A percentile compares a stretch with the other conserved stretches of the same genome.
These are phyloP conservation scores for Desoria tigrina DNA, from an alignment of 2,888 invertebrate species.

Conservation along the genomic window DNA sequence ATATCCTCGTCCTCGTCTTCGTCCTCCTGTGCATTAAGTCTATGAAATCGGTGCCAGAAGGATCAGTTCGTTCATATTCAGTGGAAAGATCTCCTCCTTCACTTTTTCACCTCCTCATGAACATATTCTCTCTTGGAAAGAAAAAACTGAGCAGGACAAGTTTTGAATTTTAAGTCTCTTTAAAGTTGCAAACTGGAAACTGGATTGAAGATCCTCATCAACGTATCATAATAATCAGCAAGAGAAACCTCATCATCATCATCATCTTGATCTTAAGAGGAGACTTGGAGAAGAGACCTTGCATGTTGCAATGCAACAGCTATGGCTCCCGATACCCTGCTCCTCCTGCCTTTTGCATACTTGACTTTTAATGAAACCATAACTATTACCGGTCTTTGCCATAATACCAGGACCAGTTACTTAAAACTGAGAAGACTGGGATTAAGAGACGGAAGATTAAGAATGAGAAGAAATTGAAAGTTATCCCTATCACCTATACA, in stretches of 20 bases:
- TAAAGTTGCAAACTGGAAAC: conserved; percentile 18
- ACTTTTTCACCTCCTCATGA: background rate
- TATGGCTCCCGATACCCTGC: too few species aligned
- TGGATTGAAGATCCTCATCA: conserved; percentile 22
- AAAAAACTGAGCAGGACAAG: conserved; percentile 18
- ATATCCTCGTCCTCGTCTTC: too few species aligned
- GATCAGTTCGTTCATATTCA: too few species aligned
- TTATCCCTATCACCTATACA: background rate
- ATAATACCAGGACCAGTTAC: conserved; percentile 13
- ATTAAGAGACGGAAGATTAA: background rate
- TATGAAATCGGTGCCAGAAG: too few species aligned
- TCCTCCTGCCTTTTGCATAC: too few species aligned
- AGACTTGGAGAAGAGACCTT: conserved; percentile 4
- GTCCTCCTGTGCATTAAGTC: too few species aligned
- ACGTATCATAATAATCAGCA: conserved; percentile 14
- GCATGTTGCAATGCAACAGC: conserved; percentile 2
- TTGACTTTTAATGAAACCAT: background rate
- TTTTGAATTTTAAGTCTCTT: conserved; percentile 16
- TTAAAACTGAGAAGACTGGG: background rate
- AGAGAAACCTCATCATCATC: background rate
- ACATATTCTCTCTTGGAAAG: background rate
- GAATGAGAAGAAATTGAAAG: conserved; percentile 4
- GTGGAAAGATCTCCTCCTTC: conserved; percentile 3
- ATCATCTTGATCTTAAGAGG: background rate
- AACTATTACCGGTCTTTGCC: conserved; percentile 13